phyloP scores from a whole-genome alignment of 2,797 vertebrate species.

The Sebastiscus albofasciatus region DNA sequence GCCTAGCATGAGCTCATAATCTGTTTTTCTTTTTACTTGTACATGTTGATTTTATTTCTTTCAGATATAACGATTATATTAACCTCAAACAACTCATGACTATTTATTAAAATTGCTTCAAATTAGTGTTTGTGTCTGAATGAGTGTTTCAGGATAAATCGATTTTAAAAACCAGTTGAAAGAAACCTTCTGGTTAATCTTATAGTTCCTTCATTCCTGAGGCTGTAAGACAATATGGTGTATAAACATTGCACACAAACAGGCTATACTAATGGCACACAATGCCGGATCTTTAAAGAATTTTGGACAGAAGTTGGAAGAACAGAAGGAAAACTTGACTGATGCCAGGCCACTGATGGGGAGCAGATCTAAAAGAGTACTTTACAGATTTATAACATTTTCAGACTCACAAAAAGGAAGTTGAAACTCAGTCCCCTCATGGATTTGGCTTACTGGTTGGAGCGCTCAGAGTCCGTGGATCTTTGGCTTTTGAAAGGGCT shows the following conservation, averaged over 20 bases:
- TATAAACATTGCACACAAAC: neutral
- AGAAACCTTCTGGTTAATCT: neutral
- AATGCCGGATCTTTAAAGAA: neutral
- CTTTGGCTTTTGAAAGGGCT: constrained; percentile 75
- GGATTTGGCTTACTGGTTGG: neutral
- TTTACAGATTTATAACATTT: neutral
- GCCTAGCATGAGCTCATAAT: constrained; percentile 71
- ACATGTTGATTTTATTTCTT: constrained; percentile 67
- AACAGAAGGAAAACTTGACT: no score
- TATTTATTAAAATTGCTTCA: constrained; percentile 82
- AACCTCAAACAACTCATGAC: constrained; percentile 69
- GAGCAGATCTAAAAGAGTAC: neutral
- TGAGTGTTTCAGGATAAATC: neutral
- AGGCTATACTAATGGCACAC: neutral
- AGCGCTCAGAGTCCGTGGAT: constrained; percentile 59
- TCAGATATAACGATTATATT: constrained; percentile 77
- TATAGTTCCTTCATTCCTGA: neutral
- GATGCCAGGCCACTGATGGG: neutral
- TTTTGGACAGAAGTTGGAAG: neutral
- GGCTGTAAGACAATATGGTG: neutral
- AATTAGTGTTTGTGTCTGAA: constrained; percentile 36
- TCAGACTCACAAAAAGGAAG: neutral
- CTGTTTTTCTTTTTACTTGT: constrained; percentile 66
- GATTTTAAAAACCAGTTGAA: neutral
- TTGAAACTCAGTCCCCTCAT: neutral